Percentiles rank a stretch among this genome's conserved stretches.
phyloP scores from a whole-genome alignment of 2,888 invertebrate genomes.

The Crocallis elinguaria region DNA sequence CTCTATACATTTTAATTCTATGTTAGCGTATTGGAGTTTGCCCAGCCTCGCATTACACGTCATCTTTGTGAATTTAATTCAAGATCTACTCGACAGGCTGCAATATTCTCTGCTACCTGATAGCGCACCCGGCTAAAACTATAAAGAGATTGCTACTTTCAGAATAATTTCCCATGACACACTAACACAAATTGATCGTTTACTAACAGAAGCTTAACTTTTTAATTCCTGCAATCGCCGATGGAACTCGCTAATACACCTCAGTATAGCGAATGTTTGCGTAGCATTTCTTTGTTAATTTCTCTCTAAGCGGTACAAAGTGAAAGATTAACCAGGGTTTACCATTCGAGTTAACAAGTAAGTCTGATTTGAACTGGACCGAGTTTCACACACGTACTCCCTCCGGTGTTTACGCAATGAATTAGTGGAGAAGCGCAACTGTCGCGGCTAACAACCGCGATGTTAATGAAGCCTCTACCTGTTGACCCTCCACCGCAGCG shows the following conservation, averaged over 20 bases:
- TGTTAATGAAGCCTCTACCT: slow-evolving; percentile 36
- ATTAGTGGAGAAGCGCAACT: slow-evolving; percentile 70
- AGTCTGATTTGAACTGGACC: slow-evolving; percentile 69
- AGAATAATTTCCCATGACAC: slow-evolving; percentile 53
- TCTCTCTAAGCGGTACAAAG: slow-evolving; percentile 74
- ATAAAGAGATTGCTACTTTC: slow-evolving; percentile 26
- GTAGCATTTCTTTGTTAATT: slow-evolving; percentile 73
- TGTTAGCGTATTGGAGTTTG: slow-evolving; percentile 34
- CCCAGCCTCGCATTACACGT: slow-evolving; percentile 36
- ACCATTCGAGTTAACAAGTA: slow-evolving; percentile 66
- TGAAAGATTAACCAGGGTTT: slow-evolving; percentile 78
- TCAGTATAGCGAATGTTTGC: slow-evolving; percentile 62
- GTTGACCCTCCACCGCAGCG: slow-evolving; percentile 25
- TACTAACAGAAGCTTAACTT: slow-evolving; percentile 44
- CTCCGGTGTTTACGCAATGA: slow-evolving; percentile 59
- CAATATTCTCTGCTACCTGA: slow-evolving; percentile 19
- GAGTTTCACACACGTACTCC: slow-evolving; percentile 73
- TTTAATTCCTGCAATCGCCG: slow-evolving; percentile 56
- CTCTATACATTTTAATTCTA: slow-evolving; percentile 51
- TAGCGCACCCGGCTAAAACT: not conserved
- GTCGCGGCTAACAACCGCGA: slow-evolving; percentile 54
- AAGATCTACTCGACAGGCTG: slow-evolving; percentile 17
- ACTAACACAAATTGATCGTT: slow-evolving; percentile 54
- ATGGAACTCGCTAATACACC: slow-evolving; percentile 59
- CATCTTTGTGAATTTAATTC: slow-evolving; percentile 29